A percentile compares a stretch with the other conserved stretches of the same genome.
phyloP scores from a whole-genome alignment of 1,140 invertebrate species.

The Lasioglossum baleicum region DNA sequence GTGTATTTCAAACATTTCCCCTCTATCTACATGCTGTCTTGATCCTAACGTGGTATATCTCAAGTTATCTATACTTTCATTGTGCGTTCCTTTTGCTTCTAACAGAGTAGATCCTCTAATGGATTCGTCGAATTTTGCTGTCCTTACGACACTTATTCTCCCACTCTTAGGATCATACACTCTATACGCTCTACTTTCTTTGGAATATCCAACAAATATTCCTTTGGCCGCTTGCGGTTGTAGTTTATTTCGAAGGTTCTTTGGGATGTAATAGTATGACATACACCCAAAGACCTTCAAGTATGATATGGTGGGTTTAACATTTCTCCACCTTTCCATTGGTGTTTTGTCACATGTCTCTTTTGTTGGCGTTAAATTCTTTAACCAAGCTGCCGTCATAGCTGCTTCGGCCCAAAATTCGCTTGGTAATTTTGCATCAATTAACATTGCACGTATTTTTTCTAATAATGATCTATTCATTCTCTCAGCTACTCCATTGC shows the following conservation, averaged over 20 bases:
- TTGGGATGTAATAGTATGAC: background rate
- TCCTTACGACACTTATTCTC: background rate
- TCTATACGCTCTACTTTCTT: background rate
- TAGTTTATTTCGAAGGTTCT: background rate
- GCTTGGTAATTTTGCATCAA: background rate
- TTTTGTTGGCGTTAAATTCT: background rate
- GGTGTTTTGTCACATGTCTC: background rate
- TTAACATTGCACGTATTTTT: background rate
- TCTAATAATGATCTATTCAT: background rate
- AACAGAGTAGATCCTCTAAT: background rate
- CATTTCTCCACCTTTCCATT: background rate
- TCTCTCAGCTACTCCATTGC: slow-evolving; percentile 6
- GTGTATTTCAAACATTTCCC: too few species aligned
- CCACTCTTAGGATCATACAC: background rate
- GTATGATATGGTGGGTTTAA: background rate
- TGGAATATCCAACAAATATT: background rate
- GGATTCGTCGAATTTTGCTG: background rate
- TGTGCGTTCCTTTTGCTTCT: background rate
- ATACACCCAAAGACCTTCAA: background rate
- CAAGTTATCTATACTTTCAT: too few species aligned
- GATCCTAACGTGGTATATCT: too few species aligned
- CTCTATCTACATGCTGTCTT: too few species aligned
- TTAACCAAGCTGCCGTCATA: background rate
- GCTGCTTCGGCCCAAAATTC: background rate
- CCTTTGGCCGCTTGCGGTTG: background rate